Conservation (phyloP, 2,888 invertebrate species). For the Lasioglossum leucozonium region DNA sequence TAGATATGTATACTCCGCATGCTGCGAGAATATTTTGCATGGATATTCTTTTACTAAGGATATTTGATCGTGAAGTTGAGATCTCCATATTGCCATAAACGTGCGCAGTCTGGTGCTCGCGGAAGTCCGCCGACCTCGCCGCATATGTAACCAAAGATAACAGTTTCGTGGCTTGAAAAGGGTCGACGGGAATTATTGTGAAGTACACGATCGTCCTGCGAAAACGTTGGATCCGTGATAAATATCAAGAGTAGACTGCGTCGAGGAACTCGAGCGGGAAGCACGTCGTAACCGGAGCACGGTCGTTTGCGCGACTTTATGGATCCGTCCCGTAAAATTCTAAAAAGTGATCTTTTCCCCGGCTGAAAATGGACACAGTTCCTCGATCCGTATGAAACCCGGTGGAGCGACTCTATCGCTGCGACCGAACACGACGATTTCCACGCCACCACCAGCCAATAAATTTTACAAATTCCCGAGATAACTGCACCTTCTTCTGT, state of each 20-base stretch:
- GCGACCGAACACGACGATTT: neutral
- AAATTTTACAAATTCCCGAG: neutral
- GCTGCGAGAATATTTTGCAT: neutral
- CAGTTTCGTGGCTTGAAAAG: neutral
- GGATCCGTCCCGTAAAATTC: slow-evolving; percentile 36
- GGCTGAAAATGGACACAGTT: slow-evolving; percentile 2
- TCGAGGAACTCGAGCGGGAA: slow-evolving; percentile 42
- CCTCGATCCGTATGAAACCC: neutral
- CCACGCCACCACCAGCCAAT: neutral
- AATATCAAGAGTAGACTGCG: slow-evolving; percentile 32
- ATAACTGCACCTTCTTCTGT: neutral
- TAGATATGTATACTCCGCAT: neutral
- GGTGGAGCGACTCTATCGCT: neutral
- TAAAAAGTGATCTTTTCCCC: slow-evolving; percentile 40
- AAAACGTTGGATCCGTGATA: slow-evolving; percentile 10
- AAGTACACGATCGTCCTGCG: neutral
- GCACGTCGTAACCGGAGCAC: slow-evolving; percentile 32
- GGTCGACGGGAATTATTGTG: neutral
- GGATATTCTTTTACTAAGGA: neutral
- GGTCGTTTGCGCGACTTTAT: slow-evolving; percentile 48
- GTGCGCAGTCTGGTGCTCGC: neutral
- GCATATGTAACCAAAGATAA: slow-evolving; percentile 1
- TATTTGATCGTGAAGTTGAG: neutral
- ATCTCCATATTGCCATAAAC: neutral
- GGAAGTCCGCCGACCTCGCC: neutral